Conservation (phyloP, 2,797 vertebrate species). For the Anniella stebbinsi region DNA sequence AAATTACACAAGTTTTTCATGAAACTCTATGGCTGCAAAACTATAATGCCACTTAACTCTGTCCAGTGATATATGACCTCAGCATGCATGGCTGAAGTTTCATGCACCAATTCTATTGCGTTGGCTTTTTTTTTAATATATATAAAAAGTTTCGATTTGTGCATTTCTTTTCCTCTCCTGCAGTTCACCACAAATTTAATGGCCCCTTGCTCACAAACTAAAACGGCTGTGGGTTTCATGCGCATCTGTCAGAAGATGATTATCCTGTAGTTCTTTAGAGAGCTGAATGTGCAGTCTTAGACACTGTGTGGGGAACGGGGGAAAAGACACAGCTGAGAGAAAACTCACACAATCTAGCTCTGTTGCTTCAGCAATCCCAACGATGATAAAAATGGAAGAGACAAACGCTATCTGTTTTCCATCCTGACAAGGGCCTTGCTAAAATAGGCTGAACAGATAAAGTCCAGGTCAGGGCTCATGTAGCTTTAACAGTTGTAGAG, state of each 20-base stretch:
- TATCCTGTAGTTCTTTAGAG: constrained; percentile 37
- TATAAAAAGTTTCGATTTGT: constrained; percentile 8
- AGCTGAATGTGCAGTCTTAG: constrained; percentile 21
- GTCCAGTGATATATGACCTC: background rate
- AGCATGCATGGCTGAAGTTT: background rate
- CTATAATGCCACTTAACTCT: background rate
- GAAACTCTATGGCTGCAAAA: background rate
- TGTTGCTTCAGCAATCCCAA: background rate
- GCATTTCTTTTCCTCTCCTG: constrained; percentile 35
- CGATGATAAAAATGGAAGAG: background rate
- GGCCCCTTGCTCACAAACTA: constrained; percentile 14
- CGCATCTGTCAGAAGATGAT: constrained; percentile 17
- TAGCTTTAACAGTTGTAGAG: too few relatives aligned
- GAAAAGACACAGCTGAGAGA: background rate
- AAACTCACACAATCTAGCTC: background rate
- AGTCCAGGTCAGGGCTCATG: too few relatives aligned
- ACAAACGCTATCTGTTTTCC: background rate
- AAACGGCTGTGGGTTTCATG: constrained; percentile 33
- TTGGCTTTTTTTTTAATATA: background rate
- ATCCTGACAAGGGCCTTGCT: too few relatives aligned
- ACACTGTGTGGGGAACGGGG: background rate
- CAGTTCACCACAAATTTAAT: constrained; percentile 29
- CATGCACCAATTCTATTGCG: constrained; percentile 17
- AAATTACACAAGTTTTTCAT: background rate
- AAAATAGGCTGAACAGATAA: too few relatives aligned